Evolutionary conservation across 2,797 vertebrate genomes (phyloP), one percentile per base, ranked within the genome.

Genomic region (Sylvilagus floridanus): DNA sequence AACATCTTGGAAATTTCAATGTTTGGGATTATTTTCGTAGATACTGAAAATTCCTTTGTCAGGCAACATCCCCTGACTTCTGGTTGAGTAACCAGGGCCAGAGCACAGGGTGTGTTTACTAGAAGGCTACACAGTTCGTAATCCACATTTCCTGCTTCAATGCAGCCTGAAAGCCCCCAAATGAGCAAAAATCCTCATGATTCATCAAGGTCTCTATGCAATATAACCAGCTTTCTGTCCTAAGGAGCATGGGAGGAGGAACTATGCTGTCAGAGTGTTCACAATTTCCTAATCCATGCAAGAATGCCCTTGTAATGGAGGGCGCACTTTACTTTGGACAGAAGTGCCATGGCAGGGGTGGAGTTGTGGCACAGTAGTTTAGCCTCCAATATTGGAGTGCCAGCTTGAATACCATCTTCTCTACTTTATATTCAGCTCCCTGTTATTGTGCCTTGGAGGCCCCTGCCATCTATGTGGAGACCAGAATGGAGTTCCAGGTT

Each of bases 241-340:
- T 77, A 68, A 78, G 63, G 63, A 79, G 89, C 37, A 42, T 54
- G 37, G 71, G 79, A 95, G 21, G 83, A 88, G 7, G 65, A 95
- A 32, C 84, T 71, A 50, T 14, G 13, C 1, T 62, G 57, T 95
- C 93, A 90, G 0, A 0, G 3, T 4, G 3, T 75, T 93, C 90
- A 93, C 71, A 95, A 32, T 68, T 88, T 91, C 71, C 86, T 68
- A 84, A 85, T 79, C 52, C 63, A 75, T 63, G 7, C 7, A 37
- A 13, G 79, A 95, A 90, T 95, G 95, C 95, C 92, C 54, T 88
- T 92, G 82, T 96, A 90, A 98, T 96, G 96, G 95, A 94, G 69
- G 90, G 97, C 93, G 90, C 96, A 96, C 97, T 97, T 98, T 97
- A 96, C 97, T 95, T 98, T 92, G 97, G 88, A 96, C 92, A 95